Base-by-base conservation (phyloP, 2,113 vertebrate genomes). In the Azemiops feae region DNA sequence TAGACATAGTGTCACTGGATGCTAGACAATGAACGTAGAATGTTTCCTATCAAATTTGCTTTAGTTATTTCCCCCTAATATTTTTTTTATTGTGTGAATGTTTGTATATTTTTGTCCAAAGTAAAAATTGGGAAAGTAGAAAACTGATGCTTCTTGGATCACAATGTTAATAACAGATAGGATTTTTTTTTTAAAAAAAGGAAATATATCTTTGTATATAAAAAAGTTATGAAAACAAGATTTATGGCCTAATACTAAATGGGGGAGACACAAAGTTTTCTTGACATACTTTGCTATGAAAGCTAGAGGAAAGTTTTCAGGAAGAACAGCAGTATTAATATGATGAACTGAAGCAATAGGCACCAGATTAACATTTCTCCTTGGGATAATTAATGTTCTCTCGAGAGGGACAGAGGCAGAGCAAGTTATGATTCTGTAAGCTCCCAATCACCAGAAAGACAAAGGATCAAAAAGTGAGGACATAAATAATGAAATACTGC, bases 31-130 rank as follows among this genome's bases (percentile, higher is more conserved):
- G 27, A n/a, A 11, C n/a, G 30, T 69, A n/a, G 27, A 69, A 69
- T n/a, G 4, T n/a, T 69, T 69, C 27, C 60, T 69, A 69, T 69
- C 3, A n/a, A 69, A 14, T n/a, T 69, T 69, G 60, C 60, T 69
- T n/a, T n/a, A 39, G 2, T 14, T 81, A 39, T 4, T 1, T 1
- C 0, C 16, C 6, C 1, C 69, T 6, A 20, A 39, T 5, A 39
- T 39, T 81, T 81, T 74, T 39, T 39, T 4, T 11, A 64, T 64
- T 74, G 2, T 74, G n/a, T 34, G 64, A 74, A 18, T 34, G 5
- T 9, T 39, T 39, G 69, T 22, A 81, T 39, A 39, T 81, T 39
- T 81, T 81, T 39, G 34, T 20, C 69, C n/a, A 20, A 39, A 81
- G 69, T 39, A 81, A 81, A 81, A 81, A 81, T 22, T 39, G 69